Evolutionary conservation across 2,797 vertebrate species (phyloP).

Genomic region (Xenentodon cancila): DNA sequence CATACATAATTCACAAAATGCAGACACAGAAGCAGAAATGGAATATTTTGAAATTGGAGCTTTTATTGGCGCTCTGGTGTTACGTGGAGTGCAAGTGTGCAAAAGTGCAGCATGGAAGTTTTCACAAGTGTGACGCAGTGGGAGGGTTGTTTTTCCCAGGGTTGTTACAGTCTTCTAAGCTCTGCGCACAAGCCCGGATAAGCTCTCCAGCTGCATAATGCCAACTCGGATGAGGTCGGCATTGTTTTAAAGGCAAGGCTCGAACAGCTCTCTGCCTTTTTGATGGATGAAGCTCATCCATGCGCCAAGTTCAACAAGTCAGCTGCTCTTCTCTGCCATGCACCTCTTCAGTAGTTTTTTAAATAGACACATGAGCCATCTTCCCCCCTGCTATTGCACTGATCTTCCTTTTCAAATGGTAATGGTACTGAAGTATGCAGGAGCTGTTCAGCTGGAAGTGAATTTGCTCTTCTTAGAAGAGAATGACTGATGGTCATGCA

Average conservation of each 20-base stretch:
- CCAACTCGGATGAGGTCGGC: constrained; percentile 31
- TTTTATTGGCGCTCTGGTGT: constrained; percentile 26
- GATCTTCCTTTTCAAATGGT: constrained; percentile 74
- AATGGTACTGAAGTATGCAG: constrained; percentile 66
- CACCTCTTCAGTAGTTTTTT: constrained; percentile 16
- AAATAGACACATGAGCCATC: constrained; percentile 24
- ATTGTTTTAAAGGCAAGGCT: constrained; percentile 51
- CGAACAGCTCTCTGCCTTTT: constrained; percentile 43
- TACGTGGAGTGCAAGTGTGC: constrained; percentile 24
- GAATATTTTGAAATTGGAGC: constrained; percentile 22
- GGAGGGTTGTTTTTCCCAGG: constrained; percentile 36
- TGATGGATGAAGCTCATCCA: constrained; percentile 65
- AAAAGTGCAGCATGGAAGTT: constrained; percentile 25
- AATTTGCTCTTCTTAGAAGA: constrained; percentile 52
- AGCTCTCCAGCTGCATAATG: constrained; percentile 34
- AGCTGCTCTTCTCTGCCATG: constrained; percentile 18
- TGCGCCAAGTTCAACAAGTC: constrained; percentile 76
- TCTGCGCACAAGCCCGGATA: constrained; percentile 11
- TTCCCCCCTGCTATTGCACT: constrained; percentile 39
- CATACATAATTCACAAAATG: constrained; percentile 40
- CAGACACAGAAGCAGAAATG: constrained; percentile 16
- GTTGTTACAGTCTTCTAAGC: constrained; percentile 17
- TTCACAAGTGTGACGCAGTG: constrained; percentile 44
- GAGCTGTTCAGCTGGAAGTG: constrained; percentile 54
- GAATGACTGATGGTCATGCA: constrained; percentile 70